Percentiles rank a stretch among this genome's conserved stretches.
phyloP scores from a whole-genome alignment of 1,140 invertebrate genomes.

The Phortica variegata region DNA sequence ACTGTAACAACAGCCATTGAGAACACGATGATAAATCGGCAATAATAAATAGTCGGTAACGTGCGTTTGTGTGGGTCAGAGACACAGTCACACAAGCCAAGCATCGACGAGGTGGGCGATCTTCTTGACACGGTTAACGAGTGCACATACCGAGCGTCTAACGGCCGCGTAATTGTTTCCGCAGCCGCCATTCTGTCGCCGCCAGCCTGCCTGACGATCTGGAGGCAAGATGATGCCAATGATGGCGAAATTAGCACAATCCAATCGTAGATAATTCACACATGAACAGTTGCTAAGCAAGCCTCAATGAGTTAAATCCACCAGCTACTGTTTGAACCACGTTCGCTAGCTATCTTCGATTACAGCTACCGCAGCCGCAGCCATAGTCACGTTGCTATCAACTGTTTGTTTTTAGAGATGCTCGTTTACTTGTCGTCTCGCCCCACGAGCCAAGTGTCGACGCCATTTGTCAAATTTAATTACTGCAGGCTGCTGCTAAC shows the following conservation, averaged over 20 bases:
- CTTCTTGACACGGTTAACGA: conserved; percentile 5
- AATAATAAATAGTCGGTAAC: no score
- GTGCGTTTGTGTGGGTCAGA: no score
- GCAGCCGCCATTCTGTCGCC: conserved; percentile 7
- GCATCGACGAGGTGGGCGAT: no score
- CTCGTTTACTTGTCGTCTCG: conserved; percentile 4
- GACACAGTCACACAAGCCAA: no score
- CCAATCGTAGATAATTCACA: conserved; percentile 35
- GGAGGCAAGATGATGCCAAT: no score
- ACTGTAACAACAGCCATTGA: no score
- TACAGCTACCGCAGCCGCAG: conserved; percentile 1
- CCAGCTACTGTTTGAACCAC: conserved; percentile 4
- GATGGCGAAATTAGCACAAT: conserved; percentile 34
- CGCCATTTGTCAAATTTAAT: conserved; percentile 38
- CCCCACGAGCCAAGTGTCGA: no score
- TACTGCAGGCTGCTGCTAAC: no score
- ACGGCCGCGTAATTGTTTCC: conserved; percentile 25
- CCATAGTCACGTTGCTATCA: no score
- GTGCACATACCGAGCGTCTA: conserved; percentile 13
- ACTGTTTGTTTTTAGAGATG: background rate
- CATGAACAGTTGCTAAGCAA: conserved; percentile 19
- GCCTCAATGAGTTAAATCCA: conserved; percentile 1
- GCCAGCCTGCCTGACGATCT: conserved; percentile 5
- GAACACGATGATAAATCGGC: no score
- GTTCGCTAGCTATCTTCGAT: background rate